phyloP scores from a whole-genome alignment of 2,888 invertebrate species.

The Pasiphila rectangulata region DNA sequence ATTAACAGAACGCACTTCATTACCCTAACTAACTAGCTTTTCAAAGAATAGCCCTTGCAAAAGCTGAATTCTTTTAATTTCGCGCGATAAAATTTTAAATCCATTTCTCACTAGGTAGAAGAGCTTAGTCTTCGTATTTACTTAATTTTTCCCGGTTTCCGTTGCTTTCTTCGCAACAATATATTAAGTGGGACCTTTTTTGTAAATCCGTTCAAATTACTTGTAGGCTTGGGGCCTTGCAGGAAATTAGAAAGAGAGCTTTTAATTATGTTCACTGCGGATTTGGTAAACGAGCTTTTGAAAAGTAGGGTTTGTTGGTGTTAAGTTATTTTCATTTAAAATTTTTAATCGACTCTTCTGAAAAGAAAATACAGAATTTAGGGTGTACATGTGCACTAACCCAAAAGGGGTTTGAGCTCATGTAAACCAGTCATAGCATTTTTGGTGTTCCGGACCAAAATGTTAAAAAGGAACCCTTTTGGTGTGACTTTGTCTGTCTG shows the following conservation, averaged over 20 bases:
- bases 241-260: conserved; percentile 43
- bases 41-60: conserved; percentile 10
- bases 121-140: conserved; percentile 49
- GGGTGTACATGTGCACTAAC: neutral
- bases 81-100: conserved; percentile 50
- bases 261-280: conserved; percentile 45
- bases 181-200: conserved; percentile 59
- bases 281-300: conserved; percentile 40
- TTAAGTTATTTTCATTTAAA: conserved; percentile 3
- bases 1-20: conserved; percentile 9
- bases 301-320: conserved; percentile 13
- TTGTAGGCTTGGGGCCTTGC: conserved; percentile 42
- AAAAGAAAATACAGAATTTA: neutral
- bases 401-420: no score
- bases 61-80: conserved; percentile 32
- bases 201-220: conserved; percentile 60
- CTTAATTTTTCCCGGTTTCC: conserved; percentile 44
- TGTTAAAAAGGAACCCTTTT: no score
- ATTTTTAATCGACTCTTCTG: neutral
- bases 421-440: no score
- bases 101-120: conserved; percentile 50
- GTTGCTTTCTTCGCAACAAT: conserved; percentile 46
- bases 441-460: no score
- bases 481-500: no score
- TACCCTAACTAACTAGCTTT: conserved; percentile 10